These are phyloP conservation scores for Malurus splendens DNA, from an alignment of 2,797 vertebrate species.

Conservation along the genomic window DNA sequence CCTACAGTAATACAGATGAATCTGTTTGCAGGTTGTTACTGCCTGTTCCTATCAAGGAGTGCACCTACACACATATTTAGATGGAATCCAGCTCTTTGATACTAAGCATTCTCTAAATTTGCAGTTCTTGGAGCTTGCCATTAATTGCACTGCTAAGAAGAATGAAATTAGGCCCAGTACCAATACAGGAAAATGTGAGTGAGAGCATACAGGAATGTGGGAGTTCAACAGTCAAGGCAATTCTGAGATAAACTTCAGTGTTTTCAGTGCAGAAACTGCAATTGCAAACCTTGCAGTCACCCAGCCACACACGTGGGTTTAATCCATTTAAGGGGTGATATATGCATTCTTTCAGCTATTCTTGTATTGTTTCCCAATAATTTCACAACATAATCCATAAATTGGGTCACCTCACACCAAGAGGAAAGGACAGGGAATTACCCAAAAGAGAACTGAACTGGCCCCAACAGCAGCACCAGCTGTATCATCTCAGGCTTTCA, in stretches of 20 bases:
- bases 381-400: not conserved
- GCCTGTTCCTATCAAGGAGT: not conserved
- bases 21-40: not conserved
- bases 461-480: not conserved
- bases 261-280: not conserved
- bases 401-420: not conserved
- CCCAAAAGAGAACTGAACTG: not conserved
- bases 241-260: not conserved
- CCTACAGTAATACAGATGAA: not conserved
- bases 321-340: not conserved
- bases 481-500: not conserved
- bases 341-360: not conserved
- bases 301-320: not conserved
- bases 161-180: not conserved
- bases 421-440: not conserved
- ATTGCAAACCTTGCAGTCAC: not conserved
- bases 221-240: not conserved
- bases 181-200: not conserved
- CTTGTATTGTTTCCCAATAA: not conserved
- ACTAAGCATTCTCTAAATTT: not conserved
- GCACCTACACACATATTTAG: not conserved
- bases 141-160: not conserved
- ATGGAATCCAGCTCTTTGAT: not conserved
- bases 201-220: not conserved
- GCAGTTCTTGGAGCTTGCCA: not conserved